These are phyloP conservation scores for Apolygus lucorum DNA, from an alignment of 1,140 invertebrate species.

Conservation along the genomic window DNA sequence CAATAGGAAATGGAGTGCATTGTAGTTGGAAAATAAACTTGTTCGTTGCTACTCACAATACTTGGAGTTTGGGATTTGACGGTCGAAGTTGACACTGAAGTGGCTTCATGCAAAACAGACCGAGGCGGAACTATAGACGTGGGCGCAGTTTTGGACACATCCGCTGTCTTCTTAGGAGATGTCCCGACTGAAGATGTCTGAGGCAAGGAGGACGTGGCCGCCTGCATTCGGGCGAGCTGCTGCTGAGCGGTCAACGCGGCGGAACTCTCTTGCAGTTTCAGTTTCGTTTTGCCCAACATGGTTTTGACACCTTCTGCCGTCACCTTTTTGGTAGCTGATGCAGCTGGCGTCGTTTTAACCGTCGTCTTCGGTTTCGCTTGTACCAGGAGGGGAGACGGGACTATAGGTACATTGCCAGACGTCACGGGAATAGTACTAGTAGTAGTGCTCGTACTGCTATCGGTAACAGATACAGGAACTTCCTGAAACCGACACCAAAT, in stretches of 20 bases:
- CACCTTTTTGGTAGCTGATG: constrained; percentile 40
- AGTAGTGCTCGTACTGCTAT: not conserved
- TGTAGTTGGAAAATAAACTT: too few species aligned
- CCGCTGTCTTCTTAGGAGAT: not conserved
- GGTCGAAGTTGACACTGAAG: not conserved
- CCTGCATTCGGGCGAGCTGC: not conserved
- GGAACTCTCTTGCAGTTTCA: constrained; percentile 2
- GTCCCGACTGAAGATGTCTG: not conserved
- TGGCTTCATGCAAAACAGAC: not conserved
- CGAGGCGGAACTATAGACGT: not conserved
- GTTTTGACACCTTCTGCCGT: constrained; percentile 30
- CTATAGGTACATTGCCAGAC: not conserved
- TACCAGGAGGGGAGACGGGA: not conserved
- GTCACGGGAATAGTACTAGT: not conserved
- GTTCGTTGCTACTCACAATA: not conserved
- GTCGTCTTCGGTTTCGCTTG: constrained; percentile 39
- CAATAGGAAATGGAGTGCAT: too few species aligned
- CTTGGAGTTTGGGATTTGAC: not conserved
- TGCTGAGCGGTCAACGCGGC: not conserved
- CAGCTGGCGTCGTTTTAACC: constrained; percentile 39
- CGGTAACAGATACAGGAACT: constrained; percentile 5
- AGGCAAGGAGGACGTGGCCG: not conserved
- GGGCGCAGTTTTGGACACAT: not conserved
- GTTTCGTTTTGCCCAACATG: constrained; percentile 17
- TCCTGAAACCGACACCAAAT: constrained; percentile 6